These are phyloP conservation scores for Callyntrura guangdongensis DNA, from an alignment of 2,888 invertebrate genomes.

Conservation along the genomic window DNA sequence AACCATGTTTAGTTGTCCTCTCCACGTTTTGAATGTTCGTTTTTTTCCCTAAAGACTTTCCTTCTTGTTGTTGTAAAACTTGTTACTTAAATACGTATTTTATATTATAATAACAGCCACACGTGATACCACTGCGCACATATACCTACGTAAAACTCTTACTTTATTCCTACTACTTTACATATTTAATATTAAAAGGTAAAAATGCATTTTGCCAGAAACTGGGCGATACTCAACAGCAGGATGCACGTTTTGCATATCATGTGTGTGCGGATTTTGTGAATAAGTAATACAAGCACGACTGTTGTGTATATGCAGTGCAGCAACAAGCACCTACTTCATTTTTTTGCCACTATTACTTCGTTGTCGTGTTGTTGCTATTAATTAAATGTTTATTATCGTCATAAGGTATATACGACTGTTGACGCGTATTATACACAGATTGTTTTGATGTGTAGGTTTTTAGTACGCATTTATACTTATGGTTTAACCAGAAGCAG, in stretches of 20 bases:
- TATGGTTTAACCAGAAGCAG: constrained; percentile 66
- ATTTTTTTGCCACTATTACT: neutral
- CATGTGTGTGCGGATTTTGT: constrained; percentile 9
- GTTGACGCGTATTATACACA: too few species aligned
- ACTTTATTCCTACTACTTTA: neutral
- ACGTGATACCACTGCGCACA: neutral
- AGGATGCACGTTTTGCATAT: constrained; percentile 3
- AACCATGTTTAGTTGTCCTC: constrained; percentile 35
- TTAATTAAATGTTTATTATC: constrained; percentile 39
- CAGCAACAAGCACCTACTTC: constrained; percentile 11
- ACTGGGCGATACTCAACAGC: constrained; percentile 11
- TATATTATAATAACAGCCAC: constrained; percentile 4
- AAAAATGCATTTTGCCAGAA: constrained; percentile 31
- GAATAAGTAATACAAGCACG: constrained; percentile 21
- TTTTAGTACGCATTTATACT: neutral
- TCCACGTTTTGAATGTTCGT: constrained; percentile 31
- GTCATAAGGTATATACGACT: neutral
- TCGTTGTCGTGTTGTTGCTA: constrained; percentile 67
- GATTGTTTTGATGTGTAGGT: constrained; percentile 11
- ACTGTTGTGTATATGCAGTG: neutral
- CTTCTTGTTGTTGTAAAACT: constrained; percentile 3
- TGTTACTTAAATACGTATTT: neutral
- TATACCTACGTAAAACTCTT: neutral
- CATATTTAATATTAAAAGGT: constrained; percentile 2
- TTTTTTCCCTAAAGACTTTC: constrained; percentile 42